A percentile compares a stretch with the other conserved stretches of the same genome.
Evolutionary conservation across 1,140 invertebrate genomes (phyloP).

Genomic region (Aphelenchoides fujianensis): DNA sequence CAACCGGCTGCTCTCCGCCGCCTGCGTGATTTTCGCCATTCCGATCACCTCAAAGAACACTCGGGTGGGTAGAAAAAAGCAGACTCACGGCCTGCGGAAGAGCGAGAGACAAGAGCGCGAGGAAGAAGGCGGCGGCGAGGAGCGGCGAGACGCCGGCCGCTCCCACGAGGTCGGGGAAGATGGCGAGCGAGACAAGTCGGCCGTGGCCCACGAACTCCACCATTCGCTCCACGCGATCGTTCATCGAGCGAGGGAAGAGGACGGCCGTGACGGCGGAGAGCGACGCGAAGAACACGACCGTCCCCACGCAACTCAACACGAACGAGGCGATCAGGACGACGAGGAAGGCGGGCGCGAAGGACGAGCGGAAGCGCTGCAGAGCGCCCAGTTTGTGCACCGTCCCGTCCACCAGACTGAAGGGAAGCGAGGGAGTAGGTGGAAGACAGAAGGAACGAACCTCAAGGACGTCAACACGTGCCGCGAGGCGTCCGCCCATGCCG

Average conservation of each 20-base stretch:
- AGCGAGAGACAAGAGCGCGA: not conserved
- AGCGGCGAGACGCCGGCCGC: not conserved
- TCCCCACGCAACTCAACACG: not conserved
- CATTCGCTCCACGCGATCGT: not conserved
- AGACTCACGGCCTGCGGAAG: not conserved
- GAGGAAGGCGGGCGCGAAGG: not conserved
- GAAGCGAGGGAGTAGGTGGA: not conserved
- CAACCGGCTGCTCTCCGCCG: not conserved
- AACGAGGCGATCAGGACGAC: not conserved
- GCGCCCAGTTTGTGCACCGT: not conserved
- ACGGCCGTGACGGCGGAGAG: not conserved
- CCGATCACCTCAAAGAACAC: not conserved
- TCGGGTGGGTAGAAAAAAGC: not conserved
- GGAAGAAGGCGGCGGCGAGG: not conserved
- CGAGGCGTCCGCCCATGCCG: not conserved
- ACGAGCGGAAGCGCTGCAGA: not conserved
- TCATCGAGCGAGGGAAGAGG: not conserved
- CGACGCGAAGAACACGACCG: not conserved
- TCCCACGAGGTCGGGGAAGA: not conserved
- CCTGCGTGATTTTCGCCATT: not conserved
- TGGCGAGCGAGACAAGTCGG: not conserved
- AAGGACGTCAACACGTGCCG: not conserved
- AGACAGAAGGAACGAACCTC: not conserved
- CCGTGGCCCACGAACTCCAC: not conserved
- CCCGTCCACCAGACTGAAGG: not conserved